Evolutionary conservation across 2,113 vertebrate genomes (phyloP), one percentile per base, ranked within the genome.

Genomic region (Neolamprologus modestus): DNA sequence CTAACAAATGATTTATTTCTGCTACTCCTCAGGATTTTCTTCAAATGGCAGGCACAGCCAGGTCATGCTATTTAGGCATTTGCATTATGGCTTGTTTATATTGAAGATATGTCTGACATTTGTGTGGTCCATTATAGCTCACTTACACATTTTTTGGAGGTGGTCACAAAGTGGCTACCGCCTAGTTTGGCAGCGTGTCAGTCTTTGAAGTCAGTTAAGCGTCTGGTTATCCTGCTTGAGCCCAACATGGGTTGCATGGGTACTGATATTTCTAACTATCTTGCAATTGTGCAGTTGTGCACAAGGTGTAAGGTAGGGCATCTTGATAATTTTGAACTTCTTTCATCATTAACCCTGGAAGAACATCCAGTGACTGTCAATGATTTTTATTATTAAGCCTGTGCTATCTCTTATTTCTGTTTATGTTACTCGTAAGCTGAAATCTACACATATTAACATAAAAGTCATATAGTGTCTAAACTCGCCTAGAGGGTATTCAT

Each of bases 181-280:
- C 84, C 81, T 82, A 37, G 53, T 81, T 76, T 83, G 45, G 14
- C 89, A 37, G 80, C 9, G 40, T 73, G 76, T 83, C 45, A 10
- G 61, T 83, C 91, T 94, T 93, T 93, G 92, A 92, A 90, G 91
- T 89, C 76, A 83, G 81, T 66, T 81, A 79, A 61, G n/a, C 12
- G 54, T 47, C 83, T 84, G 33, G 68, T 90, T 87, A 84, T 85
- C 42, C 76, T 83, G 33, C 35, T 37, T 87, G 37, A 84, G 82
- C 59, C 68, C 68, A 85, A 93, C 82, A 73, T 40, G 63, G 42
- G 86, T 85, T 93, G 92, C 89, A 81, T 45, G 33, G 61, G 79
- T 80, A 87, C 91, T 89, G 91, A 94, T 94, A 94, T 91, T 86
- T 16, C 35, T 84, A 73, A 92, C 19, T 73, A 83, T 84, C 42